Conservation (phyloP, 2,888 invertebrate species). For the Camponotus fellah region DNA sequence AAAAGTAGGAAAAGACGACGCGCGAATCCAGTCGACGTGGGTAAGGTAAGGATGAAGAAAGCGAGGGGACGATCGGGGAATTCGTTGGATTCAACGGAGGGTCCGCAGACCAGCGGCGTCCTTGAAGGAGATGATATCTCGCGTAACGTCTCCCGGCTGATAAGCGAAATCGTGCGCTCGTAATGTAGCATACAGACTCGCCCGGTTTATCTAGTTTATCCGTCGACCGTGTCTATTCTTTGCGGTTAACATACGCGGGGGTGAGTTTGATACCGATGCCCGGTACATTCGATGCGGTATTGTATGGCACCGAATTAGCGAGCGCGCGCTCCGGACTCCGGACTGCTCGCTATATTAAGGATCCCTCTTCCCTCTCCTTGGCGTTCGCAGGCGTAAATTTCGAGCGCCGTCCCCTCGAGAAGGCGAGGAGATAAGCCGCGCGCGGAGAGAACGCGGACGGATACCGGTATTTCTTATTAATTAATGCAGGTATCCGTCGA, state of each 20-base stretch:
- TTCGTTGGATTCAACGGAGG: constrained; percentile 51
- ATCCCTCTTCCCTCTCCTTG: constrained; percentile 3
- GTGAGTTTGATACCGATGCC: constrained; percentile 58
- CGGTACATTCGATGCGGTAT: constrained; percentile 57
- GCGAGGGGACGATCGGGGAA: constrained; percentile 39
- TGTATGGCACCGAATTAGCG: constrained; percentile 67
- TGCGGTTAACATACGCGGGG: constrained; percentile 60
- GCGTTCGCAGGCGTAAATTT: constrained; percentile 54
- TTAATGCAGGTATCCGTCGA: constrained; percentile 55
- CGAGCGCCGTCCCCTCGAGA: constrained; percentile 24
- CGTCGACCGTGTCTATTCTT: constrained; percentile 62
- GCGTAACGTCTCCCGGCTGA: constrained; percentile 63
- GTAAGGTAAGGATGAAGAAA: constrained; percentile 10
- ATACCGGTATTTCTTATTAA: constrained; percentile 60
- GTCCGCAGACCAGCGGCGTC: constrained; percentile 57
- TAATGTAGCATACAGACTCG: constrained; percentile 57
- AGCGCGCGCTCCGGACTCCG: constrained; percentile 33
- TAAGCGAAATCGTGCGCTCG: constrained; percentile 67
- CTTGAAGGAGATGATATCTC: constrained; percentile 68
- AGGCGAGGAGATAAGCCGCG: constrained; percentile 36
- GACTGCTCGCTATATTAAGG: constrained; percentile 46
- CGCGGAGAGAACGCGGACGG: constrained; percentile 30
- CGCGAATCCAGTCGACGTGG: constrained; percentile 35
- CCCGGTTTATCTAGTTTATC: constrained; percentile 68
- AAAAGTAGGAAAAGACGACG: constrained; percentile 30